Conservation (phyloP, 1,140 invertebrate species). For the Atta colombica region DNA sequence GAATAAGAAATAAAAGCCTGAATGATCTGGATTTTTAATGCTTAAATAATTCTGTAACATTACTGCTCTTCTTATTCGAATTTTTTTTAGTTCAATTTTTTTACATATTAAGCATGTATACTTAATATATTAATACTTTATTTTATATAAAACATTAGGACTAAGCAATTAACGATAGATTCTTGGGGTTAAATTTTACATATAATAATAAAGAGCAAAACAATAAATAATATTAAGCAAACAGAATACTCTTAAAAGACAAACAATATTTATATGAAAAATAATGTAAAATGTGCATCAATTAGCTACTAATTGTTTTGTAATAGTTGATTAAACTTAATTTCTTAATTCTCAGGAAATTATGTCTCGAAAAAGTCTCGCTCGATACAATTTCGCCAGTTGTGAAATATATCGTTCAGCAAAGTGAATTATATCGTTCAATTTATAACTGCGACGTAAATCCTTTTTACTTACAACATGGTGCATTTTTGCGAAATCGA, state of each 20-base stretch:
- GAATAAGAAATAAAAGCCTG: no score
- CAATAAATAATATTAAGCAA: constrained; percentile 8
- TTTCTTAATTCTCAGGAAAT: constrained; percentile 38
- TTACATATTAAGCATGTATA: not conserved
- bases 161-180: not conserved
- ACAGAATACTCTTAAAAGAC: not conserved
- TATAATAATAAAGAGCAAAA: not conserved
- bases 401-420: constrained; percentile 21
- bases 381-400: constrained; percentile 19
- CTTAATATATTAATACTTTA: no score
- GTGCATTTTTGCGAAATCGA: constrained; percentile 41
- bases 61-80: no score
- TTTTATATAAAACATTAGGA: not conserved
- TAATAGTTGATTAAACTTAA: not conserved
- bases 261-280: not conserved
- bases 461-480: constrained; percentile 33
- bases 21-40: no score
- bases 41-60: no score
- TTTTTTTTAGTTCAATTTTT: no score
- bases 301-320: not conserved
- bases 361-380: not conserved
- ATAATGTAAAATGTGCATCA: not conserved
- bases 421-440: constrained; percentile 28
- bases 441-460: constrained; percentile 47
- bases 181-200: no score